Evolutionary conservation across 2,113 vertebrate species (phyloP).

Genomic region (Sceloporus undulatus): DNA sequence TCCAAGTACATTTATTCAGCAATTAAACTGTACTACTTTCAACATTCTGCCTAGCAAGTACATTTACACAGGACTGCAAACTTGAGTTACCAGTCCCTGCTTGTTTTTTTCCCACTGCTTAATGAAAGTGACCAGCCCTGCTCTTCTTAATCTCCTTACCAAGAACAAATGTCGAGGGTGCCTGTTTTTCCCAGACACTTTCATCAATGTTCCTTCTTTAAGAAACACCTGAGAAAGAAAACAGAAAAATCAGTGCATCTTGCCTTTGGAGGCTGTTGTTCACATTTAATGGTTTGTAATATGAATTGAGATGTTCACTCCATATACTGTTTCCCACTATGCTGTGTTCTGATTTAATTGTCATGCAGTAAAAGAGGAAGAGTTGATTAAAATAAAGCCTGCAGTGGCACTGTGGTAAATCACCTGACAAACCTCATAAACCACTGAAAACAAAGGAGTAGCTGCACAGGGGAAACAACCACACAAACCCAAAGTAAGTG

Average conservation of each 20-base stretch:
- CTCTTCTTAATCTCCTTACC: slow-evolving; percentile 79
- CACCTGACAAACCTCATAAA: background rate
- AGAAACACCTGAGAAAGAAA: slow-evolving; percentile 87
- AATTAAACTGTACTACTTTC: background rate
- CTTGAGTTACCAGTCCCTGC: background rate
- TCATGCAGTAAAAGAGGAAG: background rate
- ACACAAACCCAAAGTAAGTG: background rate
- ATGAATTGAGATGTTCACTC: background rate
- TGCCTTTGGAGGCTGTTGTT: background rate
- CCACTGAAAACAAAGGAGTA: background rate
- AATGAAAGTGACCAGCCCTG: background rate
- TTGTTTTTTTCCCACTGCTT: background rate
- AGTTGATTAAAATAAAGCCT: background rate
- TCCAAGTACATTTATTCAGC: background rate
- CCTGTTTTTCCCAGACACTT: slow-evolving; percentile 88
- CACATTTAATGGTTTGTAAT: background rate
- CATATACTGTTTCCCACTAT: too few relatives aligned
- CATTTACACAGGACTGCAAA: background rate
- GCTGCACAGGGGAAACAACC: background rate
- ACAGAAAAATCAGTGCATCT: slow-evolving; percentile 22
- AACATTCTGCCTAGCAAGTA: background rate
- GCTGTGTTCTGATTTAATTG: background rate
- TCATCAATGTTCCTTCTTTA: slow-evolving; percentile 96
- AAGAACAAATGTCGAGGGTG: slow-evolving; percentile 95
- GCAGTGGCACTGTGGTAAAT: background rate